phyloP scores from a whole-genome alignment of 92 coral and sea anemone species.

The Zoanthus solanderi region DNA sequence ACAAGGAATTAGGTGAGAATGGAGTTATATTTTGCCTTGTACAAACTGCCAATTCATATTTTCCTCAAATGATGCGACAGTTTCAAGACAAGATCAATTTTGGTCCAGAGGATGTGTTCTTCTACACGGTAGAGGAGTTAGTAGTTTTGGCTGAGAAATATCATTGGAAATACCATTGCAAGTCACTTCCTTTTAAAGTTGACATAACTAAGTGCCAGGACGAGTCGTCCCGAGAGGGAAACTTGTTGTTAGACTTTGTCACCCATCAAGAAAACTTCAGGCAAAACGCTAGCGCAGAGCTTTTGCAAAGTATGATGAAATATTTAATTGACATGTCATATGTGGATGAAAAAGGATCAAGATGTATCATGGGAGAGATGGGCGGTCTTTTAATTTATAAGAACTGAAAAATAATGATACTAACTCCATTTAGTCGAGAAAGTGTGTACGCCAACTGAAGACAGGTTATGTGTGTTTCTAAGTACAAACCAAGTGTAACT shows the following conservation, averaged over 20 bases:
- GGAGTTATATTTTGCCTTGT: slow-evolving; percentile 65
- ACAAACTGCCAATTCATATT: slow-evolving; percentile 58
- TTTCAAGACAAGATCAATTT: slow-evolving; percentile 55
- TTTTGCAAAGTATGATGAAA: slow-evolving; percentile 31
- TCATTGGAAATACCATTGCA: slow-evolving; percentile 52
- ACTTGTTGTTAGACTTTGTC: slow-evolving; percentile 57
- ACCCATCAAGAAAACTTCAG: slow-evolving; percentile 67
- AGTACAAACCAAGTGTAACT: no score
- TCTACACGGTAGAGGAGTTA: slow-evolving; percentile 58
- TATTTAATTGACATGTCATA: slow-evolving; percentile 44
- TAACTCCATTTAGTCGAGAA: no score
- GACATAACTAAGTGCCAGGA: slow-evolving; percentile 56
- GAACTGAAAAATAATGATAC: not conserved
- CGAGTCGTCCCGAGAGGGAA: slow-evolving; percentile 55
- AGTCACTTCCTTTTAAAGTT: slow-evolving; percentile 28
- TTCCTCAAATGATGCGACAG: slow-evolving; percentile 53
- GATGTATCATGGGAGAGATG: slow-evolving; percentile 62
- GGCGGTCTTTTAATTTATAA: slow-evolving; percentile 59
- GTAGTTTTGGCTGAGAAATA: slow-evolving; percentile 35
- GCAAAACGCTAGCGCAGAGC: slow-evolving; percentile 57
- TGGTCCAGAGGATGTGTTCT: slow-evolving; percentile 53
- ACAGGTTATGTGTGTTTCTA: no score
- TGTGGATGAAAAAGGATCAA: slow-evolving; percentile 21
- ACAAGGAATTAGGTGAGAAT: slow-evolving; percentile 40
- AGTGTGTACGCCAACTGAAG: no score